Conservation (phyloP, 2,888 invertebrate species). For the Drosophila mimica region DNA sequence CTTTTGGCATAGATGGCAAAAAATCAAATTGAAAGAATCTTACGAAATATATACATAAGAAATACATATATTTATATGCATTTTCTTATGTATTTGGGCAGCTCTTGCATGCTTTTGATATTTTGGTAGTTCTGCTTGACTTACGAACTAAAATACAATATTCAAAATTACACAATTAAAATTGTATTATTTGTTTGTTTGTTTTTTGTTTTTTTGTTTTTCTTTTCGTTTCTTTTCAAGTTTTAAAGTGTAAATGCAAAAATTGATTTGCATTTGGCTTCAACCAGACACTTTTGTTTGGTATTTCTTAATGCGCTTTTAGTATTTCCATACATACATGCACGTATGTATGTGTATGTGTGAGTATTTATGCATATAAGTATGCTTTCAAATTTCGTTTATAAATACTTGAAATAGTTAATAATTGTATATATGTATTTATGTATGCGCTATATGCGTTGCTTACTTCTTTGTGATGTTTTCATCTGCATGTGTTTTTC, state of each 20-base stretch:
- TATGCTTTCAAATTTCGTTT: slow-evolving; percentile 39
- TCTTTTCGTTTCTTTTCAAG: background rate
- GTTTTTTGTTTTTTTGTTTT: slow-evolving; percentile 15
- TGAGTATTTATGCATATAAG: slow-evolving; percentile 35
- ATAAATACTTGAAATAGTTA: slow-evolving; percentile 75
- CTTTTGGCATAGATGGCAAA: slow-evolving; percentile 71
- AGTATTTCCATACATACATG: slow-evolving; percentile 44
- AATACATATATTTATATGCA: background rate
- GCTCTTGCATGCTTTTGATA: slow-evolving; percentile 49
- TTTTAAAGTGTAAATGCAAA: slow-evolving; percentile 38
- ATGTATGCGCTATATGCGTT: slow-evolving; percentile 51
- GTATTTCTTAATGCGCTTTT: slow-evolving; percentile 22
- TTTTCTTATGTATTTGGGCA: slow-evolving; percentile 13
- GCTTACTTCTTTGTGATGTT: slow-evolving; percentile 40
- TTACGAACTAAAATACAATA: slow-evolving; percentile 67
- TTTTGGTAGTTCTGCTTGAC: slow-evolving; percentile 65
- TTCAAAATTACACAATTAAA: slow-evolving; percentile 58
- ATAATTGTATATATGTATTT: slow-evolving; percentile 56
- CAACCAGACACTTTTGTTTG: slow-evolving; percentile 18
- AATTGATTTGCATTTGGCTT: slow-evolving; percentile 30
- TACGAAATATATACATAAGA: slow-evolving; percentile 29
- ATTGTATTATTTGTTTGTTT: slow-evolving; percentile 16
- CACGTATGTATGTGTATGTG: slow-evolving; percentile 20
- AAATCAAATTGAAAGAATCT: slow-evolving; percentile 45
- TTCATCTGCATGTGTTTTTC: slow-evolving; percentile 14